Evolutionary conservation across 1,140 invertebrate species (phyloP), one percentile per base, ranked within the genome.

Genomic region (Holotrichia oblita): DNA sequence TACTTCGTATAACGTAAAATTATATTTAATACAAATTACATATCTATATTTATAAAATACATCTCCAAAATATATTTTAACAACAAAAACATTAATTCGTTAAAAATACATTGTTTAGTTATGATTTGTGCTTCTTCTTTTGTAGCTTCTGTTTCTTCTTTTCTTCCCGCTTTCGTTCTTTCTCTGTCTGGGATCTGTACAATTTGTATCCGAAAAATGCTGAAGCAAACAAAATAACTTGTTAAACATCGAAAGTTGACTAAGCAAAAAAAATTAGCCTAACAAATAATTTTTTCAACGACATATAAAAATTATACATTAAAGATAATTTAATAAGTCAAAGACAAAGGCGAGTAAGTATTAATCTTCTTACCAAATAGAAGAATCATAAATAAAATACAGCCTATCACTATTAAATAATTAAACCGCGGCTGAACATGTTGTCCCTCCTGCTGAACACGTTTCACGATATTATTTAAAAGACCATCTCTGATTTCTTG

Each of bases 191-290:
- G 79, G 93, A 94, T 85, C 92, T 92, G 86, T 94, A 94, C 44
- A 96, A 87, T 86, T 94, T 95, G 87, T 94, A 95, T 74, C 93
- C 91, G 87, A 96, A 95, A 86, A 95, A 95, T 81, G 92, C 94
- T 96, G 90, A n/a, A 91, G 92, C 82, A 79, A 85, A 85, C 20
- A 48, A 24, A 74, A 69, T 27, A 14, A 48, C 44, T 48, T 48
- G 4, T 34, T 48, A 48, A 48, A 14, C 44, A 2, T 48, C n/a
- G 27, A 34, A 34, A 34, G 7, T 48, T 48, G 44, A 3, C 7
- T 17, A 48, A 14, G 10, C 7, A 14, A 2, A 48, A 48, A 48
- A 48, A n/a, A n/a, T n/a, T n/a, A n/a, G n/a, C n/a, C n/a, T n/a
- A n/a, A n/a, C n/a, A n/a, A n/a, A n/a, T n/a, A n/a, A n/a, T n/a